Conservation (phyloP, 2,797 vertebrate species). For the Tympanoctomys barrerae region DNA sequence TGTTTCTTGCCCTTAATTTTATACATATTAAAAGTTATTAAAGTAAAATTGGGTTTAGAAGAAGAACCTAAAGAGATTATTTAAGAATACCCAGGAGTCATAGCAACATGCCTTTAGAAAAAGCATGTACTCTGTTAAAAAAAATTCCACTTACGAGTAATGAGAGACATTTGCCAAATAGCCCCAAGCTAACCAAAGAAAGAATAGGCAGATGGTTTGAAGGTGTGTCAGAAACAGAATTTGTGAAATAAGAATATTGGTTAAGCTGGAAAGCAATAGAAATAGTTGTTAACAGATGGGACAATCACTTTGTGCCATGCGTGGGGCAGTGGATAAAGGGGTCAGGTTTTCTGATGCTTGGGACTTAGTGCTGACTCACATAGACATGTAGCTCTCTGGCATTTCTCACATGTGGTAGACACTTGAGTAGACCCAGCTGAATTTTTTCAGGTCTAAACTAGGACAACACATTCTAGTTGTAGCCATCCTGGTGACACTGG, state of each 20-base stretch:
- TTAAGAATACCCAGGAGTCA: conserved; percentile 68
- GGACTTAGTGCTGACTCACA: conserved; percentile 58
- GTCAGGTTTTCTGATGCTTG: background rate
- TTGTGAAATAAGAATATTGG: conserved; percentile 79
- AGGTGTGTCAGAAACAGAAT: conserved; percentile 80
- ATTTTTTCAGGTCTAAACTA: background rate
- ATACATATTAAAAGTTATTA: conserved; percentile 49
- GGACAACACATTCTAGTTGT: background rate
- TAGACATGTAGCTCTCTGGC: background rate
- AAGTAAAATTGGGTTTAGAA: conserved; percentile 50
- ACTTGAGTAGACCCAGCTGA: background rate
- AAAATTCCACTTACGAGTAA: conserved; percentile 77
- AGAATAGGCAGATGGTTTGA: conserved; percentile 81
- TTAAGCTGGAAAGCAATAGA: conserved; percentile 75
- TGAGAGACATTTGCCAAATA: conserved; percentile 77
- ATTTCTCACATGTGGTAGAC: background rate
- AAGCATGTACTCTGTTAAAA: conserved; percentile 66
- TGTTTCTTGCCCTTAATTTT: conserved; percentile 55
- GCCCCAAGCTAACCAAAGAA: conserved; percentile 74
- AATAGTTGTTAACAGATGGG: conserved; percentile 70
- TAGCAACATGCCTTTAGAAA: conserved; percentile 73
- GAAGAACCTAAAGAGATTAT: conserved; percentile 56
- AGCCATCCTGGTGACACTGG: background rate
- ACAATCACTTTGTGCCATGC: conserved; percentile 70
- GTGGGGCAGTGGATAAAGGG: conserved; percentile 62